Conservation (phyloP, 2,797 vertebrate species). For the Sebastes cheni region DNA sequence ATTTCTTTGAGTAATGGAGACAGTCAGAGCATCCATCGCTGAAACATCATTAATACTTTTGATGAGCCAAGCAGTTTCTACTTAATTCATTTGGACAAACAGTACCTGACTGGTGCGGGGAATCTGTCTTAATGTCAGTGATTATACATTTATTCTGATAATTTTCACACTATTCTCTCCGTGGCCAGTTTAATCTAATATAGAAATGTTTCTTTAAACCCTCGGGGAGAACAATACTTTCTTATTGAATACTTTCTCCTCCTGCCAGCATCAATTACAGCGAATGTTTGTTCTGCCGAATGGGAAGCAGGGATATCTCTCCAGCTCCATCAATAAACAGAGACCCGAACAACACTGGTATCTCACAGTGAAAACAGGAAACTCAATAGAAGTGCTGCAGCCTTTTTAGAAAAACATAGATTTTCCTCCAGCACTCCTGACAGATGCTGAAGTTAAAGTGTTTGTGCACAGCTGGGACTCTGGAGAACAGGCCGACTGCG, state of each 20-base stretch:
- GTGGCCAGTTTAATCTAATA: background rate
- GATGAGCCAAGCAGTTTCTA: conserved; percentile 64
- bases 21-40: conserved; percentile 51
- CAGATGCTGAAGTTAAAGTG: conserved; percentile 63
- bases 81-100: conserved; percentile 32
- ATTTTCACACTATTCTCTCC: background rate
- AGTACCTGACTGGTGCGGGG: conserved; percentile 16
- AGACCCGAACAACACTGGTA: conserved; percentile 46
- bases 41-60: conserved; percentile 58
- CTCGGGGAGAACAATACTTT: conserved; percentile 17
- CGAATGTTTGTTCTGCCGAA: conserved; percentile 61
- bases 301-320: conserved; percentile 42
- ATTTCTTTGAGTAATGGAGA: conserved; percentile 78
- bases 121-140: conserved; percentile 1
- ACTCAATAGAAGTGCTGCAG: conserved; percentile 51
- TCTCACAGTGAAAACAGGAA: conserved; percentile 59
- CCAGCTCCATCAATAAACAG: conserved; percentile 62
- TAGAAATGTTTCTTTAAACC: conserved; percentile 30
- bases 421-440: conserved; percentile 54
- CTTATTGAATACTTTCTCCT: conserved; percentile 47
- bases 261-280: conserved; percentile 68
- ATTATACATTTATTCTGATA: background rate
- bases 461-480: conserved; percentile 66
- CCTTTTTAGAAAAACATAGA: conserved; percentile 57
- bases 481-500: conserved; percentile 21